These are phyloP conservation scores for Drosophila miranda DNA, from an alignment of 1,140 invertebrate species.

Conservation along the genomic window DNA sequence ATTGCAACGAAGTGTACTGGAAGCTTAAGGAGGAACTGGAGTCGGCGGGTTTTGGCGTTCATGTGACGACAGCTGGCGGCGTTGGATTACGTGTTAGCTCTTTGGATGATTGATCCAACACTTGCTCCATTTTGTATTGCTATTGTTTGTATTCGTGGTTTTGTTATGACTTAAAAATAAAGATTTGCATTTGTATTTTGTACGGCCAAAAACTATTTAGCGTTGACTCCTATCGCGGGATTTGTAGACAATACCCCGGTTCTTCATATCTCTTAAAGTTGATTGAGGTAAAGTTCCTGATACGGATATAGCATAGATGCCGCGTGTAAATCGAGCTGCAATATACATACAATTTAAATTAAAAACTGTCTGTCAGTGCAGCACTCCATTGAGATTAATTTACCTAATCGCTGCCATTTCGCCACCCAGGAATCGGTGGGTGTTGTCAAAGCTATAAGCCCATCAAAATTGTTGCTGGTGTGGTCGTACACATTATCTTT, in stretches of 20 bases:
- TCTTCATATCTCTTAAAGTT: constrained; percentile 96
- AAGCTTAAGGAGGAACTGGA: constrained; percentile 79
- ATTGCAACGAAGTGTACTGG: constrained; percentile 75
- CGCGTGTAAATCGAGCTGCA: constrained; percentile 92
- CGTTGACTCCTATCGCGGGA: constrained; percentile 94
- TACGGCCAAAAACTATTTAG: constrained; percentile 74
- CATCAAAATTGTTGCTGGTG: constrained; percentile 98
- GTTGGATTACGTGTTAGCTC: constrained; percentile 65
- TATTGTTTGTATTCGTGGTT: constrained; percentile 61
- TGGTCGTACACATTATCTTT: constrained; percentile 98
- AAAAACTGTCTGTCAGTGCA: background rate
- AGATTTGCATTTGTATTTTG: constrained; percentile 63
- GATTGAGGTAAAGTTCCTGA: constrained; percentile 93
- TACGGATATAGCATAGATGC: constrained; percentile 98
- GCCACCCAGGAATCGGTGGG: constrained; percentile 98
- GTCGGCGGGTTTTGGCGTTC: constrained; percentile 71
- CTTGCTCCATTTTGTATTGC: constrained; percentile 56
- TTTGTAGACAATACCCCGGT: constrained; percentile 92
- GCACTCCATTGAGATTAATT: constrained; percentile 76
- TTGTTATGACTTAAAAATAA: constrained; percentile 73
- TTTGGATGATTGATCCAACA: constrained; percentile 47
- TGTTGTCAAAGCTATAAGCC: constrained; percentile 96
- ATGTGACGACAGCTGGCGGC: constrained; percentile 75
- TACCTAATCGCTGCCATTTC: constrained; percentile 98
- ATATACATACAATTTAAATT: background rate